phyloP scores from a whole-genome alignment of 1,140 invertebrate species.

The Meloidogyne chitwoodi region DNA sequence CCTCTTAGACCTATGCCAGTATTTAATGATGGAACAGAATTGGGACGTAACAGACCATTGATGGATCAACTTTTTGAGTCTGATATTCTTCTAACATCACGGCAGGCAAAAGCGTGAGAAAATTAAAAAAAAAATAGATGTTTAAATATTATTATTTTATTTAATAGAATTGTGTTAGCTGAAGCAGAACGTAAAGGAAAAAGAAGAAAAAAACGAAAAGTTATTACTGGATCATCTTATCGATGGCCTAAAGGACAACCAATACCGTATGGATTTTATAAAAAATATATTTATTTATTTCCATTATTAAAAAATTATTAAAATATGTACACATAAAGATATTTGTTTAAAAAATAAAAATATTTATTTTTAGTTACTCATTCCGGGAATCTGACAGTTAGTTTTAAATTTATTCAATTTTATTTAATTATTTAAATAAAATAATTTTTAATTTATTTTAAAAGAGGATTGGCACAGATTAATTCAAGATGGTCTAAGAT shows the following conservation, averaged over 20 bases:
- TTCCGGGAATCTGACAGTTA: conserved; percentile 50
- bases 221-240: conserved; percentile 50
- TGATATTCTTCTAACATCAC: conserved; percentile 44
- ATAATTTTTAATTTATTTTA: conserved; percentile 5
- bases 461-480: conserved; percentile 52
- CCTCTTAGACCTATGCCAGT: conserved; percentile 39
- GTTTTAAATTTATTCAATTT: neutral
- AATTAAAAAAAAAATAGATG: neutral
- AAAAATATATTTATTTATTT: too few relatives aligned
- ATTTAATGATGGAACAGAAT: conserved; percentile 38
- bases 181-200: conserved; percentile 43
- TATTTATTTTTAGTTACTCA: neutral
- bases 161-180: conserved; percentile 43
- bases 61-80: conserved; percentile 49
- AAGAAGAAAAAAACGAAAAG: conserved; percentile 50
- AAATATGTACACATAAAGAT: too few relatives aligned
- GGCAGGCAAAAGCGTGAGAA: conserved; percentile 44
- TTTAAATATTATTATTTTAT: neutral
- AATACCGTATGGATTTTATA: conserved; percentile 38
- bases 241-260: conserved; percentile 50
- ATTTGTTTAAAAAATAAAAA: too few relatives aligned
- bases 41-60: conserved; percentile 37
- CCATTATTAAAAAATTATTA: too few relatives aligned
- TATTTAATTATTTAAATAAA: neutral
- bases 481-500: conserved; percentile 45